phyloP scores from a whole-genome alignment of 2,113 vertebrate genomes.

The Amblyopsis rosae region DNA sequence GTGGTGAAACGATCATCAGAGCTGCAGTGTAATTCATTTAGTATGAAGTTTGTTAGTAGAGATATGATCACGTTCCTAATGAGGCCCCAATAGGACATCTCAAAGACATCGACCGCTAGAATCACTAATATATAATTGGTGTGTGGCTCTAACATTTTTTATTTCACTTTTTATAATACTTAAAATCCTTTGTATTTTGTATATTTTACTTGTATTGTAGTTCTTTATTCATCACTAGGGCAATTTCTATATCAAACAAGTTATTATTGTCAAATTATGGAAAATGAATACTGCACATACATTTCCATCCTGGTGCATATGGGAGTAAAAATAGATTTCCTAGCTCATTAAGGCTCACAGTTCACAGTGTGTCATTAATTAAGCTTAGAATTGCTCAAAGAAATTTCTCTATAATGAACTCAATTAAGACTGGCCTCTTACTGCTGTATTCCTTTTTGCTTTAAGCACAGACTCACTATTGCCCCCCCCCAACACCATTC shows the following conservation, averaged over 20 bases:
- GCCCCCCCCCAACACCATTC: not conserved
- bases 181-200: too few species aligned
- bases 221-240: too few species aligned
- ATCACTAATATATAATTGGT: constrained; percentile 43
- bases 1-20: constrained; percentile 69
- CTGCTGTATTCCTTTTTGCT: constrained; percentile 38
- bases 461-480: constrained; percentile 17
- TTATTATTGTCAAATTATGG: too few species aligned
- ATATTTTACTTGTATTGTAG: too few species aligned
- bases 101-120: constrained; percentile 51
- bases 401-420: constrained; percentile 62
- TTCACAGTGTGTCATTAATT: constrained; percentile 59
- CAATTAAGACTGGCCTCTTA: constrained; percentile 54
- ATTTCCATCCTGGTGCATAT: not conserved
- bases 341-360: constrained; percentile 55
- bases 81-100: constrained; percentile 63
- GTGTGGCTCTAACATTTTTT: too few species aligned
- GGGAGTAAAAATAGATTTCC: constrained; percentile 46
- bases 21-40: constrained; percentile 71
- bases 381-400: constrained; percentile 51
- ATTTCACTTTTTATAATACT: too few species aligned
- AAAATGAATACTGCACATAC: not conserved
- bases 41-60: constrained; percentile 72
- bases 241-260: too few species aligned
- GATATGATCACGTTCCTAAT: constrained; percentile 73